Evolutionary conservation across 1,140 invertebrate genomes (phyloP), one percentile per base, ranked within the genome.

Genomic region (Archivesica marissinica): DNA sequence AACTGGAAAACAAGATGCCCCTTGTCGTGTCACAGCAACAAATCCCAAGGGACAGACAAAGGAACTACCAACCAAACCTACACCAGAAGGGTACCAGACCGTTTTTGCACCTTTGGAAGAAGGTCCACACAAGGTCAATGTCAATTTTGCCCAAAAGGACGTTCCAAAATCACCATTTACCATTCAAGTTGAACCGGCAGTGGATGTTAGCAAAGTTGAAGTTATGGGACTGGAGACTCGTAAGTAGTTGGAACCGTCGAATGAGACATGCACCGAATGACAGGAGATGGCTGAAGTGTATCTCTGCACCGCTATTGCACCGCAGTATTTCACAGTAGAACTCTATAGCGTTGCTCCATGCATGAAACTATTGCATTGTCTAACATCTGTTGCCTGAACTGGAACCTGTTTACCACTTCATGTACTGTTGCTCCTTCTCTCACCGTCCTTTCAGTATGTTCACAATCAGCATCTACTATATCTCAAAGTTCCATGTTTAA

Each of bases 91-190:
- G n/a, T 97, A 96, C 92, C 93, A 96, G 23, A 96, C 97, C 7
- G 97, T 96, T 91, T 98, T 97, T 90, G 97, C 96, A 28, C 97
- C 97, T 1, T 96, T 96, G 0, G 97, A 98, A 92, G 93, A 97
- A 72, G 97, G 97, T n/a, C 91, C 92, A 25, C 93, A 94, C 85
- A 90, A 89, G 64, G 89, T 94, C 50, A 88, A 91, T 35, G 90
- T 94, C 9, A 86, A 87, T 9, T 93, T 92, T 88, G 92, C 87
- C 44, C 90, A 89, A 13, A 52, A 84, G 11, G 86, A 88, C n/a
- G 89, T 94, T 1, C 92, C 91, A 17, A 87, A 92, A 28, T 93
- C 91, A 66, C 93, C 93, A 35, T 93, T 92, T 79, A 86, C 82
- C 17, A 91, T 92, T 38, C 89, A 96, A 70, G 96, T 98, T 30